Evolutionary conservation across 1,140 invertebrate genomes (phyloP).

Genomic region (Luehdorfia chinensis): DNA sequence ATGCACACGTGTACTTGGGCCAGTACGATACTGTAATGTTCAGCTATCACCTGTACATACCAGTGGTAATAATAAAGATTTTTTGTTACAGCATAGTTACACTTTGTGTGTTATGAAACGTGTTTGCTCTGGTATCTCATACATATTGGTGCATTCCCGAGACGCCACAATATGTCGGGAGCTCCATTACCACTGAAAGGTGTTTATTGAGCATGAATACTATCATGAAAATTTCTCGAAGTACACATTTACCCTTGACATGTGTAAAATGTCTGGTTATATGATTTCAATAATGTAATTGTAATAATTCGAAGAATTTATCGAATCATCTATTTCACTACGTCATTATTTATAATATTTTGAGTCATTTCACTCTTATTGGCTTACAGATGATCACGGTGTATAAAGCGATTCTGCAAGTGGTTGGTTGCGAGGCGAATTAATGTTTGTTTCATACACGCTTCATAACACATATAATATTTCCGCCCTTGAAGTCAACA

Average conservation of each 20-base stretch:
- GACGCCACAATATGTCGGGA: not conserved
- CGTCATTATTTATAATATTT: too few species aligned
- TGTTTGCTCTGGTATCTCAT: slow-evolving; percentile 8
- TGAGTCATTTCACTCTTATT: too few species aligned
- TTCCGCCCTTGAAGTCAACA: too few species aligned
- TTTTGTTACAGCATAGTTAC: slow-evolving; percentile 12
- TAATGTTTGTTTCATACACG: too few species aligned
- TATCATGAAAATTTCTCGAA: not conserved
- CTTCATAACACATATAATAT: too few species aligned
- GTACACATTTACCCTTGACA: slow-evolving; percentile 3
- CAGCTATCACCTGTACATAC: slow-evolving; percentile 6
- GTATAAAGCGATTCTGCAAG: too few species aligned
- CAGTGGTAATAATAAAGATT: slow-evolving; percentile 5
- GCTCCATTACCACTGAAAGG: slow-evolving; percentile 8
- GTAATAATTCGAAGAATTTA: too few species aligned
- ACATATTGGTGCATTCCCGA: not conserved
- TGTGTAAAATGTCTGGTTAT: not conserved
- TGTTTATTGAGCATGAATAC: slow-evolving; percentile 1
- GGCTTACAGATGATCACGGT: too few species aligned
- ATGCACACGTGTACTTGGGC: too few species aligned
- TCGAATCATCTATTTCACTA: too few species aligned
- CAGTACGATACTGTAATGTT: not conserved
- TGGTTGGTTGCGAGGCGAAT: too few species aligned
- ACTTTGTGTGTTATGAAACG: slow-evolving; percentile 9
- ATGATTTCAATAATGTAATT: too few species aligned